Conservation (phyloP, 1,140 invertebrate species). For the Oedothorax gibbosus region DNA sequence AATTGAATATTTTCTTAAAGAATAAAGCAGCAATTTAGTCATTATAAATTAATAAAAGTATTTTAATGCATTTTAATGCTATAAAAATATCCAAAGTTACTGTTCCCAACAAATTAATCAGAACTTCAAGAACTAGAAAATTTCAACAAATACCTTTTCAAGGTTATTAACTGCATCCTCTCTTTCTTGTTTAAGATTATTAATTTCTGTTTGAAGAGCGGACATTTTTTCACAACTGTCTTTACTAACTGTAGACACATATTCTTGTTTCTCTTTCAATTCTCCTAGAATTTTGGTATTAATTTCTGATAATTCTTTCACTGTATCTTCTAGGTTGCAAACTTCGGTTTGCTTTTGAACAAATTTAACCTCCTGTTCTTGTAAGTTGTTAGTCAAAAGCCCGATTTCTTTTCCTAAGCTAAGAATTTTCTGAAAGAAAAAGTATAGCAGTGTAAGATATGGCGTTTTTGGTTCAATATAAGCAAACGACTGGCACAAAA, state of each 20-base stretch:
- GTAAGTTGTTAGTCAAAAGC: not conserved
- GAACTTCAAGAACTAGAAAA: not conserved
- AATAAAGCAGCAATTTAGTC: too few relatives aligned
- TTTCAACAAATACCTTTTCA: slow-evolving; percentile 3
- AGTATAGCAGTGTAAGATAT: too few relatives aligned
- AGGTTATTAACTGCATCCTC: not conserved
- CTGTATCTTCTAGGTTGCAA: not conserved
- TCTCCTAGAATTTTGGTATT: not conserved
- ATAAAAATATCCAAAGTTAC: too few relatives aligned
- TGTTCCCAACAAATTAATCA: not conserved
- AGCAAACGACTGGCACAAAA: too few relatives aligned
- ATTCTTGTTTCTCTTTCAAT: not conserved
- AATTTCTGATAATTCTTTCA: not conserved
- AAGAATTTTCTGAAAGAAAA: slow-evolving; percentile 48
- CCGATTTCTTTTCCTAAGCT: slow-evolving; percentile 32
- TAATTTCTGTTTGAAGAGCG: not conserved
- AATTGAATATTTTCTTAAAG: too few relatives aligned
- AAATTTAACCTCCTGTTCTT: slow-evolving; percentile 36
- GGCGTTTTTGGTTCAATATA: too few relatives aligned
- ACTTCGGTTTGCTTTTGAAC: slow-evolving; percentile 9
- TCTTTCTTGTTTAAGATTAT: slow-evolving; percentile 19
- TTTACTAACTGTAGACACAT: not conserved
- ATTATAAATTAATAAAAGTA: too few relatives aligned
- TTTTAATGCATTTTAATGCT: too few relatives aligned
- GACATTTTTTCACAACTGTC: slow-evolving; percentile 26